A percentile compares a stretch with the other conserved stretches of the same genome.
Conservation (phyloP, 2,888 invertebrate species). For the Chalcosyrphus nemorum region DNA sequence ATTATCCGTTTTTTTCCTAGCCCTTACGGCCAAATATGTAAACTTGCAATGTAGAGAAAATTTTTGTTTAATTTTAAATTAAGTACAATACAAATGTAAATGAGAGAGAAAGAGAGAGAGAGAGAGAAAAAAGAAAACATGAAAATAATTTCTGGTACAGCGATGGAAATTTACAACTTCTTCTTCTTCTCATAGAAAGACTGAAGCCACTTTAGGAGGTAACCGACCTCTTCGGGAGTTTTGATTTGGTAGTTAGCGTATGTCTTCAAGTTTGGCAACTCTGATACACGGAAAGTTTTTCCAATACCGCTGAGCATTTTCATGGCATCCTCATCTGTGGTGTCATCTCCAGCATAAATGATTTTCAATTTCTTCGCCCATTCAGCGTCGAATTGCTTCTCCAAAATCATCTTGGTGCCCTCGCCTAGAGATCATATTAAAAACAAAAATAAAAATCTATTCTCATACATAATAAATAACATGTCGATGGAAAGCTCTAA, state of each 20-base stretch:
- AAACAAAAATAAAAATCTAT: background rate
- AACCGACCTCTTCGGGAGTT: slow-evolving; percentile 88
- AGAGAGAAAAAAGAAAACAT: slow-evolving; percentile 2
- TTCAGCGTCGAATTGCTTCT: slow-evolving; percentile 90
- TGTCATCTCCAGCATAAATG: slow-evolving; percentile 94
- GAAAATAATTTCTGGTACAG: slow-evolving; percentile 26
- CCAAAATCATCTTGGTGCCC: slow-evolving; percentile 89
- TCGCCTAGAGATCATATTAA: slow-evolving; percentile 77
- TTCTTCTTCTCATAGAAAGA: slow-evolving; percentile 81
- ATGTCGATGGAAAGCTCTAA: slow-evolving; percentile 30
- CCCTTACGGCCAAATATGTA: slow-evolving; percentile 9
- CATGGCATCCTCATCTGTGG: slow-evolving; percentile 95
- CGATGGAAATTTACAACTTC: slow-evolving; percentile 73
- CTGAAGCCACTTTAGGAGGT: slow-evolving; percentile 87
- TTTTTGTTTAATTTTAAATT: slow-evolving; percentile 59
- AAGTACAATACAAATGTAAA: slow-evolving; percentile 67
- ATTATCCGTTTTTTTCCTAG: slow-evolving; percentile 3
- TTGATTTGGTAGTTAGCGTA: slow-evolving; percentile 88
- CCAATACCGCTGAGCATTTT: slow-evolving; percentile 86
- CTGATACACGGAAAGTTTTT: slow-evolving; percentile 89
- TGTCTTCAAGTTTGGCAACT: slow-evolving; percentile 87
- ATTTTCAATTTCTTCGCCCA: slow-evolving; percentile 90
- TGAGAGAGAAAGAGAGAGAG: slow-evolving; percentile 50
- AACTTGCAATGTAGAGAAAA: slow-evolving; percentile 35
- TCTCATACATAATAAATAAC: background rate